Percentiles rank a stretch among this genome's conserved stretches.
These are phyloP conservation scores for Pimephales promelas DNA, from an alignment of 2,113 vertebrate species.

Conservation along the genomic window DNA sequence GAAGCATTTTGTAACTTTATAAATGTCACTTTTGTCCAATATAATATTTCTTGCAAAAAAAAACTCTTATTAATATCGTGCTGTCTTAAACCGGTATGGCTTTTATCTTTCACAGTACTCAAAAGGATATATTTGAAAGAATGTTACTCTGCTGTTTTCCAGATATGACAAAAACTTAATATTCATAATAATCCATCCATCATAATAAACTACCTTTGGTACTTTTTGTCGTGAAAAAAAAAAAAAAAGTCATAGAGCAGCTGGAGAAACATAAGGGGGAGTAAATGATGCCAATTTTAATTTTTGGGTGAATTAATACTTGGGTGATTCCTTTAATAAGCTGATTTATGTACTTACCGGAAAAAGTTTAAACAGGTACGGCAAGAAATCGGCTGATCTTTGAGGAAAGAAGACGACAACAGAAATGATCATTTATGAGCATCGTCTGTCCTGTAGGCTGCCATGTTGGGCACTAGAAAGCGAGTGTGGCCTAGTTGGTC, in stretches of 20 bases:
- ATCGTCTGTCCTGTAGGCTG: slow-evolving; percentile 52
- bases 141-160: background rate
- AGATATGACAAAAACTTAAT: background rate
- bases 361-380: slow-evolving; percentile 83
- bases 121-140: background rate
- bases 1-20: background rate
- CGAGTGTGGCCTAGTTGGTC: slow-evolving; percentile 50
- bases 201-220: background rate
- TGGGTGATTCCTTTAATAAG: background rate
- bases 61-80: background rate
- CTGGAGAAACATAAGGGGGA: background rate
- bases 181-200: slow-evolving; percentile 4
- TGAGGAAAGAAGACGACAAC: slow-evolving; percentile 56
- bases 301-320: background rate
- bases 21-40: background rate
- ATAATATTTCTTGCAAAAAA: background rate
- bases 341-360: slow-evolving; percentile 79
- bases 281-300: background rate
- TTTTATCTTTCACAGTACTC: too few species aligned
- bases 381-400: slow-evolving; percentile 88
- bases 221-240: background rate
- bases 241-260: background rate
- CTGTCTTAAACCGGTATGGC: background rate
- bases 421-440: slow-evolving; percentile 48
- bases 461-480: slow-evolving; percentile 59